Conservation (phyloP, 1,140 invertebrate species). For the Brachionus plicatilis region DNA sequence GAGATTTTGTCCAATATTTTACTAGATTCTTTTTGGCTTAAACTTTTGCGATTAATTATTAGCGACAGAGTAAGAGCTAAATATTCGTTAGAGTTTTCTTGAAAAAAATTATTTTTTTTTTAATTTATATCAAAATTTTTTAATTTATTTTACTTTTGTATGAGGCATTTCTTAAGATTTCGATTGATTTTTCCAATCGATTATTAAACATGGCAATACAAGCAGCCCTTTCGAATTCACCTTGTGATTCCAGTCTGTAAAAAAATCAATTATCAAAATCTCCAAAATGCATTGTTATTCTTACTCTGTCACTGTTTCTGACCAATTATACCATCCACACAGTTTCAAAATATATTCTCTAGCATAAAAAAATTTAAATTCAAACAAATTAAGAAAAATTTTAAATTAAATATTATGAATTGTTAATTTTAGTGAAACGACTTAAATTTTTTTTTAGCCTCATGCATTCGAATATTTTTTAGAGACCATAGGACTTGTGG, state of each 20-base stretch:
- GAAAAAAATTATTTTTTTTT: neutral
- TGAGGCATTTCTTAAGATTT: constrained; percentile 24
- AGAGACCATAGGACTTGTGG: too few species aligned
- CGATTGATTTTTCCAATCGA: neutral
- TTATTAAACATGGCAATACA: constrained; percentile 16
- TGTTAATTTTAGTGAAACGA: too few species aligned
- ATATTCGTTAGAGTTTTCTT: constrained; percentile 1
- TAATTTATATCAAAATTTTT: neutral
- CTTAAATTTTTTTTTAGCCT: too few species aligned
- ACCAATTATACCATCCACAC: constrained; percentile 27
- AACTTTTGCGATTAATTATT: neutral
- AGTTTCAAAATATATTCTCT: constrained; percentile 6
- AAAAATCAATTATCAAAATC: neutral
- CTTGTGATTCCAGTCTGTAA: neutral
- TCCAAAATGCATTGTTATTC: too few species aligned
- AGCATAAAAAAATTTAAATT: neutral
- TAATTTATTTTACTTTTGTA: neutral
- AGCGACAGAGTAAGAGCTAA: neutral
- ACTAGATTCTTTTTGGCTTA: neutral
- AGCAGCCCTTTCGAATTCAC: constrained; percentile 27
- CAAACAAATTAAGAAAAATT: too few species aligned
- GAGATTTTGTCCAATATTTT: neutral
- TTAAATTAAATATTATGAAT: too few species aligned
- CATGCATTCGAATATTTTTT: too few species aligned
- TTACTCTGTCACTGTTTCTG: neutral